phyloP scores from a whole-genome alignment of 2,113 vertebrate species.

The Bambusicola thoracicus region DNA sequence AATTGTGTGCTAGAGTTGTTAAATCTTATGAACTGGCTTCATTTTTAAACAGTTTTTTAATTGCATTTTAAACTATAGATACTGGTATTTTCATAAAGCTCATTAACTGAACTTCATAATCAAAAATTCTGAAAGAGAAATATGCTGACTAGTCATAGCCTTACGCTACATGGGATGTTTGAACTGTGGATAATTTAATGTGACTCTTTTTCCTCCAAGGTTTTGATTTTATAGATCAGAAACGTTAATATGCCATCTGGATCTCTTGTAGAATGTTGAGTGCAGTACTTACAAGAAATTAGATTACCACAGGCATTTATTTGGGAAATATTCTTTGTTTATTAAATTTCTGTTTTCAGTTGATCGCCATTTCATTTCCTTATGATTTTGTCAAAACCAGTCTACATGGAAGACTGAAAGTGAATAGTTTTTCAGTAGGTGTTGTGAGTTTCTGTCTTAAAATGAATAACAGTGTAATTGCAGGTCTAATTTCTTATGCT shows the following conservation, averaged over 20 bases:
- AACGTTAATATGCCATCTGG: constrained; percentile 72
- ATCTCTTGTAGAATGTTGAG: constrained; percentile 67
- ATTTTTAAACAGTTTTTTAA: background rate
- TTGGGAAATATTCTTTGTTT: constrained; percentile 81
- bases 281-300: constrained; percentile 79
- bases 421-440: background rate
- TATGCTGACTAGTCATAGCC: background rate
- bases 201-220: constrained; percentile 3
- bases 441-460: constrained; percentile 32
- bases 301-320: constrained; percentile 79
- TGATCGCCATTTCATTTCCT: constrained; percentile 77
- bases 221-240: constrained; percentile 66
- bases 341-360: constrained; percentile 81
- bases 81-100: constrained; percentile 38
- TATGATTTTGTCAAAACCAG: constrained; percentile 75
- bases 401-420: constrained; percentile 24
- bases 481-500: constrained; percentile 21
- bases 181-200: constrained; percentile 10
- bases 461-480: constrained; percentile 14
- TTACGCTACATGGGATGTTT: constrained; percentile 11
- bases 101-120: constrained; percentile 3
- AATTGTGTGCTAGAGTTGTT: background rate
- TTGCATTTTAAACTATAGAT: background rate
- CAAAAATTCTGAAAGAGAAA: constrained; percentile 29
- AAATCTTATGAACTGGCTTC: background rate